Evolutionary conservation across 2,888 invertebrate species (phyloP).

Genomic region (Apantesis nais): DNA sequence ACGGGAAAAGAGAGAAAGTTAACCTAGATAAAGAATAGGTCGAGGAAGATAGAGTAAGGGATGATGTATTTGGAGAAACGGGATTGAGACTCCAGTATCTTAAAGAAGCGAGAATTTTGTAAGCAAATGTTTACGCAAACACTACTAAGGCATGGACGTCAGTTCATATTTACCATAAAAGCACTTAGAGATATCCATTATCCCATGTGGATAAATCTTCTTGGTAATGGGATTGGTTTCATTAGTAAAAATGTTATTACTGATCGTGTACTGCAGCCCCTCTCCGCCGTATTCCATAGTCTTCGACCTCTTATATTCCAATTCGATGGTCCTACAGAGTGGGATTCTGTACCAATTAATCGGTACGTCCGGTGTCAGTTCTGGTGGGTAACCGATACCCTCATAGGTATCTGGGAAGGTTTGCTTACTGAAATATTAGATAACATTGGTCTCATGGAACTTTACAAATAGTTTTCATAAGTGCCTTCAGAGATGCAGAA

Average conservation of each 20-base stretch:
- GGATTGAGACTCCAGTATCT: not conserved
- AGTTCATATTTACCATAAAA: slow-evolving; percentile 86
- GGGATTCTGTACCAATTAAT: slow-evolving; percentile 90
- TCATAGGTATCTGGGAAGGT: slow-evolving; percentile 88
- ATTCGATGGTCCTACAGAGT: slow-evolving; percentile 89
- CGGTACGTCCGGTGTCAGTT: slow-evolving; percentile 80
- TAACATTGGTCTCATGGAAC: not conserved
- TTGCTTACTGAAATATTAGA: slow-evolving; percentile 36
- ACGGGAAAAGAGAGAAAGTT: not conserved
- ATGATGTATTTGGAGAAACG: not conserved
- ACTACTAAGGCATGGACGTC: not conserved
- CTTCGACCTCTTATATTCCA: slow-evolving; percentile 54
- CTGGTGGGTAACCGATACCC: slow-evolving; percentile 89
- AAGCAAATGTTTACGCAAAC: not conserved
- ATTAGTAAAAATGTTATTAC: slow-evolving; percentile 86
- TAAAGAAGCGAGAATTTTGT: not conserved
- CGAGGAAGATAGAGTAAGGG: not conserved
- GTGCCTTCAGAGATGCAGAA: not conserved
- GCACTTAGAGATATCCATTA: slow-evolving; percentile 87
- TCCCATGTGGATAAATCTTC: slow-evolving; percentile 86
- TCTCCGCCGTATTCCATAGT: slow-evolving; percentile 80
- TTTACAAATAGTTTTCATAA: not conserved
- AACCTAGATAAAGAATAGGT: not conserved
- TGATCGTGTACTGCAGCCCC: slow-evolving; percentile 86
- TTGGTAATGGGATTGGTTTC: slow-evolving; percentile 66